These are phyloP conservation scores for Apodemia mormo DNA, from an alignment of 2,888 invertebrate species.

Conservation along the genomic window DNA sequence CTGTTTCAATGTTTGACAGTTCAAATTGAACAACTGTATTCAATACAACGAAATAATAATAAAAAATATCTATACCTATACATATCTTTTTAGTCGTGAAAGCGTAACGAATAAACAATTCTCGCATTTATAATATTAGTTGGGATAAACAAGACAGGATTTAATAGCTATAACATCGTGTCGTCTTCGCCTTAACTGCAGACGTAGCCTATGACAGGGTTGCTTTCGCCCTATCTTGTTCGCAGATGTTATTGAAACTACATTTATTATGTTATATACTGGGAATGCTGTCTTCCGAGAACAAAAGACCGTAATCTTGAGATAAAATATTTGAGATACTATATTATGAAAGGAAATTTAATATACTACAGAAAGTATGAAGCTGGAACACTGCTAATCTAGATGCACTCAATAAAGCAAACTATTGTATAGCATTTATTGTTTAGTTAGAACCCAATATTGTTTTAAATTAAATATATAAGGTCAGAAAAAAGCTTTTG, in stretches of 20 bases:
- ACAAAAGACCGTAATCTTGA: constrained; percentile 11
- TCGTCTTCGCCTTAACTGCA: neutral
- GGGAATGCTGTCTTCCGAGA: neutral
- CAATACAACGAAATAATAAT: no score
- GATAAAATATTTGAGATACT: constrained; percentile 7
- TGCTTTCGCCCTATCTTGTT: neutral
- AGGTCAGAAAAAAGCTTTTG: no score
- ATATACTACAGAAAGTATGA: neutral
- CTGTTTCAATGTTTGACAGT: no score
- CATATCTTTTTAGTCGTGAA: no score
- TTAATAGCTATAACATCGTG: neutral
- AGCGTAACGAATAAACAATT: neutral
- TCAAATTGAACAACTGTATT: no score
- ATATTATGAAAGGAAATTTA: neutral
- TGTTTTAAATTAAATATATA: no score
- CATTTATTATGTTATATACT: constrained; percentile 2
- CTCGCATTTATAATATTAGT: neutral
- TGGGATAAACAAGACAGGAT: neutral
- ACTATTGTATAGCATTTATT: no score
- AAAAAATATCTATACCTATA: no score
- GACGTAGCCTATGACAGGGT: neutral
- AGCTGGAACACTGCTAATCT: neutral
- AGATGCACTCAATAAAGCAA: neutral
- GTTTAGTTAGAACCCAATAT: no score
- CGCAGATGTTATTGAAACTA: constrained; percentile 5